Conservation (phyloP, 2,797 vertebrate species). For the Rhabdomys pumilio region DNA sequence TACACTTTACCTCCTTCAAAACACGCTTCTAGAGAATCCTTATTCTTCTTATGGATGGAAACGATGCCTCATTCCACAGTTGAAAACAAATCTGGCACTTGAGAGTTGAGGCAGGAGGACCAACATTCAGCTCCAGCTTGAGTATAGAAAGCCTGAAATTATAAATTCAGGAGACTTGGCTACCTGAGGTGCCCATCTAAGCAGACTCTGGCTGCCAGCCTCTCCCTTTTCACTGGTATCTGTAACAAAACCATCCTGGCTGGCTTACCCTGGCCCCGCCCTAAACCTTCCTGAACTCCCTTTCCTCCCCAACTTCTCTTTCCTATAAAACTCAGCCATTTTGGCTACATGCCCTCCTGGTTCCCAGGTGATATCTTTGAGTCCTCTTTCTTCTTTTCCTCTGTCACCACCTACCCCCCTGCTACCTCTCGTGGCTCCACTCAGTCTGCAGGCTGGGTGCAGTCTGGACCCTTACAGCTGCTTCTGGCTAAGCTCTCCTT, state of each 20-base stretch:
- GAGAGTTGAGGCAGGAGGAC: not conserved
- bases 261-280: not conserved
- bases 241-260: not conserved
- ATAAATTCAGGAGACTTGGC: not conserved
- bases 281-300: not conserved
- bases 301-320: not conserved
- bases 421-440: not conserved
- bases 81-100: not conserved
- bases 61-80: not conserved
- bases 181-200: not conserved
- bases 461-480: not conserved
- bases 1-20: conserved; percentile 16
- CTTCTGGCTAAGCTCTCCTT: not conserved
- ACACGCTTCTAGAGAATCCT: not conserved
- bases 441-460: not conserved
- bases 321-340: not conserved
- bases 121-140: not conserved
- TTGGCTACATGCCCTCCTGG: not conserved
- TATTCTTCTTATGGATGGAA: not conserved
- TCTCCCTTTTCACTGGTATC: not conserved
- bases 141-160: not conserved
- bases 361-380: not conserved
- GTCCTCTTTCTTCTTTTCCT: not conserved
- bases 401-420: not conserved
- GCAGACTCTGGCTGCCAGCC: not conserved